Base-by-base conservation (phyloP, 1,140 invertebrate genomes). In the Papilio aristodemus region DNA sequence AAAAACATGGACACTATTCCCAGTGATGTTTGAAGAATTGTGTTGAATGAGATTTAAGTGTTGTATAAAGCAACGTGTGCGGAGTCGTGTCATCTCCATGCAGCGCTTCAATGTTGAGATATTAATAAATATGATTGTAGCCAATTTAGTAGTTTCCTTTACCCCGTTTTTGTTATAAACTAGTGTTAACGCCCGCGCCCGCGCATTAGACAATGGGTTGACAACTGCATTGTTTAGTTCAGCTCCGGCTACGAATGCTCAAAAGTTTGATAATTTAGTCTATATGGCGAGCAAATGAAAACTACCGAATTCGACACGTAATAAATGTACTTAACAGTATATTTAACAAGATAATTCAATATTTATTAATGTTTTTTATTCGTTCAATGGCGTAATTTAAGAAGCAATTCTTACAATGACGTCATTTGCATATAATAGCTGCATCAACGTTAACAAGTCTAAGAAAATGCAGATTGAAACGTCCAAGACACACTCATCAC, bases 41-140 rank as follows among this genome's bases (percentile, higher is more conserved):
- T 66, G 63, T 66, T 66, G 41, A 32, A 66, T 17, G 25, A 32
- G 43, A 50, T 66, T 64, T 66, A 66, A 50, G 63, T 66, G 41
- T 50, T 36, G 22, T 46, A 46, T 32, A 14, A 50, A 63, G 22
- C 19, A 64, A 27, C 25, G 38, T 63, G 62, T 46, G 39, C 39
- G 62, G 32, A 68, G 71, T n/a, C n/a, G n/a, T 70, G 67, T 72
- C 68, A 64, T 72, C 57, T 70, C 75, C 74, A 78, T 78, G 73
- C 79, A 81, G 75, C 80, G 85, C 85, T 86, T 88, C 80, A 84
- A 85, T 86, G 86, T 89, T 87, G 81, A 85, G 73, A 84, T 75
- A 84, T 86, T 84, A 88, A 85, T 87, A 89, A 87, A 89, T 85
- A 80, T 88, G 78, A 83, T 83, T 86, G 85, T 89, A 89, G 86